Conservation (phyloP, 1,140 invertebrate genomes). For the Stenopsyche tienmushanensis region DNA sequence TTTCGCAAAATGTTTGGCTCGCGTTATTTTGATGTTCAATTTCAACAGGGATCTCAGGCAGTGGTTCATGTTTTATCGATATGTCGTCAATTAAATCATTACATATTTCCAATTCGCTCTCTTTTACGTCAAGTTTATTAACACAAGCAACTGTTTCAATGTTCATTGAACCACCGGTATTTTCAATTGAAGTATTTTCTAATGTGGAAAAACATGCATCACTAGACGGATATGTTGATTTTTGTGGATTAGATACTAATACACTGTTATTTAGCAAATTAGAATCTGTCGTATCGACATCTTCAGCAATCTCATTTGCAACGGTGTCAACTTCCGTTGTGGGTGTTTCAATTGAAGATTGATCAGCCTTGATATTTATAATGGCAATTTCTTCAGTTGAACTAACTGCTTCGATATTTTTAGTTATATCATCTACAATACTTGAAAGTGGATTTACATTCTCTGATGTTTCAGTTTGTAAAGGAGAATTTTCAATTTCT, state of each 20-base stretch:
- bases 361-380: background rate
- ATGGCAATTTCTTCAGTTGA: too few relatives aligned
- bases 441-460: too few relatives aligned
- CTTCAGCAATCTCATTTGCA: background rate
- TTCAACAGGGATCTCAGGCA: background rate
- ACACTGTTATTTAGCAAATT: background rate
- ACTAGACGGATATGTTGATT: background rate
- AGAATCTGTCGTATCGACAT: background rate
- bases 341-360: background rate
- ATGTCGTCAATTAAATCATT: background rate
- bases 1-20: background rate
- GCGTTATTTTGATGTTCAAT: background rate
- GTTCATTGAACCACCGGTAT: background rate
- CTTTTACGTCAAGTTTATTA: constrained; percentile 17
- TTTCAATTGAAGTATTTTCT: background rate
- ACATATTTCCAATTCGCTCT: background rate
- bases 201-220: constrained; percentile 12
- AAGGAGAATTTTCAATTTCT: too few relatives aligned
- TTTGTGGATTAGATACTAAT: background rate
- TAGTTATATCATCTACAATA: too few relatives aligned
- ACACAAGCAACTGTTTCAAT: constrained; percentile 1
- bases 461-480: too few relatives aligned
- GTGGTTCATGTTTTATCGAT: background rate
- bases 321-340: background rate
- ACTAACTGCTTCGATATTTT: too few relatives aligned